phyloP scores from a whole-genome alignment of 2,113 vertebrate species.

The human region GRCh38 chr6:8207501-8208000 shows the following conservation, averaged over 20 bases:
- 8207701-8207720: constrained; percentile 69
- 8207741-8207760: constrained; percentile 43
- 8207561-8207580: constrained; percentile 85
- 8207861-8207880: neutral
- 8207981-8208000: neutral
- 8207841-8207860: neutral
- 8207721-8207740: constrained; percentile 25
- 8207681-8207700: constrained; percentile 54
- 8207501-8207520: constrained; percentile 32
- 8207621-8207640: constrained; percentile 84
- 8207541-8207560: constrained; percentile 81
- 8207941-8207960: neutral
- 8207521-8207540: constrained; percentile 75
- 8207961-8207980: neutral
- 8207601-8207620: constrained; percentile 91
- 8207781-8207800: neutral
- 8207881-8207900: neutral
- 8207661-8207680: constrained; percentile 63
- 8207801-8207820: neutral
- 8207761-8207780: constrained; percentile 47
- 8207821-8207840: neutral
- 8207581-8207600: constrained; percentile 83
- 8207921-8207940: neutral
- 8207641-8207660: constrained; percentile 82
- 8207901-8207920: neutral